phyloP scores from a whole-genome alignment of 1,140 invertebrate genomes.

The Orchesella cincta region DNA sequence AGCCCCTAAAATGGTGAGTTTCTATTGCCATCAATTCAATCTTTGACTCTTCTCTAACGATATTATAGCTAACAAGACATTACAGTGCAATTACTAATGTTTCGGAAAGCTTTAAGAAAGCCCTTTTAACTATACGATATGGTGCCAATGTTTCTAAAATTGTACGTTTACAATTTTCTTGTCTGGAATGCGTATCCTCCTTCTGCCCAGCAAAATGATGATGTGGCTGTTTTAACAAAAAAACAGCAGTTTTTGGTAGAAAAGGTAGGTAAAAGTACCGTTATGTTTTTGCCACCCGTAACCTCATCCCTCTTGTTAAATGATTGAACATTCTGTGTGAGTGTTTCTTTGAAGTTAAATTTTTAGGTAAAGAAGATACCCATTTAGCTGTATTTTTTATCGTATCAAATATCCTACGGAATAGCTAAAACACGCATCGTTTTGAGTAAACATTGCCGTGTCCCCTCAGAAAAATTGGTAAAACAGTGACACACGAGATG shows the following conservation, averaged over 20 bases:
- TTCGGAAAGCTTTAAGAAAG: no score
- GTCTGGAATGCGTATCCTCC: conserved; percentile 19
- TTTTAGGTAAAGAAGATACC: conserved; percentile 17
- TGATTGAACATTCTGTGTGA: no score
- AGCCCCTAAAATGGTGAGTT: no score
- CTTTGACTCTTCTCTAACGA: no score
- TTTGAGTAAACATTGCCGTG: conserved; percentile 22
- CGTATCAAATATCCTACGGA: conserved; percentile 21
- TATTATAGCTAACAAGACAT: no score
- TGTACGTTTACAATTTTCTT: not conserved
- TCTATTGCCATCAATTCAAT: no score
- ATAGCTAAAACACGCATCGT: conserved; percentile 23
- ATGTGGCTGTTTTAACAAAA: not conserved
- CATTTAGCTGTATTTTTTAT: conserved; percentile 19
- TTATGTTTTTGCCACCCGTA: conserved; percentile 16
- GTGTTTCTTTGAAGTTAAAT: no score
- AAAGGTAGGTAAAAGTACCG: conserved; percentile 20
- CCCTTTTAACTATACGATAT: no score
- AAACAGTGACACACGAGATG: not conserved
- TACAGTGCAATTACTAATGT: no score
- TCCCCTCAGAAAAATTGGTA: conserved; percentile 15
- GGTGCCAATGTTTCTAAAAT: no score
- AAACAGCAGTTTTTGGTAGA: not conserved
- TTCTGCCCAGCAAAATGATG: not conserved
- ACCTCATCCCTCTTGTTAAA: conserved; percentile 1